Evolutionary conservation across 2,113 vertebrate species (phyloP).

Genomic region (Lepidothrix coronata): DNA sequence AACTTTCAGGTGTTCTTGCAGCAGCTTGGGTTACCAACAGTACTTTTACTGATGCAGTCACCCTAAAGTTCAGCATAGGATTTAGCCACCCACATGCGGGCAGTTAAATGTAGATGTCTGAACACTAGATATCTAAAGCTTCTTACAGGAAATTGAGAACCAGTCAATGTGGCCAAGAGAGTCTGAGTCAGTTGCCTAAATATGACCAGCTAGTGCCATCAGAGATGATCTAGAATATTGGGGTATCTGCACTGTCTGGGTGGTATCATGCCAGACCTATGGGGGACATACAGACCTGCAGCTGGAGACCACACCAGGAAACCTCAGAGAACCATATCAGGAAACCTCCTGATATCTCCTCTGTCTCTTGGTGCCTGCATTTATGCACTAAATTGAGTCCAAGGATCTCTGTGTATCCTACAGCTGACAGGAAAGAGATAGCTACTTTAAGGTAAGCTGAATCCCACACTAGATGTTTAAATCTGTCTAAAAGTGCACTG

Average conservation of each 20-base stretch:
- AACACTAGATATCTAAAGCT: background rate
- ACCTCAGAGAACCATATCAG: background rate
- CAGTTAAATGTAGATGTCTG: background rate
- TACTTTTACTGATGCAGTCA: background rate
- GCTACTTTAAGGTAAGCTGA: background rate
- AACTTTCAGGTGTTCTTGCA: background rate
- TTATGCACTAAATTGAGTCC: background rate
- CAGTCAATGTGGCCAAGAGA: background rate
- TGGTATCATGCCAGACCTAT: accelerated
- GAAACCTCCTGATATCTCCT: background rate
- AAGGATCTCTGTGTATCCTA: background rate
- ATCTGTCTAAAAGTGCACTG: background rate
- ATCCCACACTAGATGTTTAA: background rate
- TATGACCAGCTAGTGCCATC: background rate
- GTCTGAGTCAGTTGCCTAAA: background rate
- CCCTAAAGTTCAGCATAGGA: background rate
- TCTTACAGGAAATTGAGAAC: background rate
- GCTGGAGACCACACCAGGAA: background rate
- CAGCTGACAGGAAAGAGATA: background rate
- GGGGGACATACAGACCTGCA: background rate
- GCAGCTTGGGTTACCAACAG: background rate
- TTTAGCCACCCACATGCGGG: background rate
- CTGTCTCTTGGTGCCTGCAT: background rate
- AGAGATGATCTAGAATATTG: background rate
- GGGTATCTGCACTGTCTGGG: background rate